Conservation (phyloP, 64 coral and sea anemone genomes). For the Pocillopora damicornis region DNA sequence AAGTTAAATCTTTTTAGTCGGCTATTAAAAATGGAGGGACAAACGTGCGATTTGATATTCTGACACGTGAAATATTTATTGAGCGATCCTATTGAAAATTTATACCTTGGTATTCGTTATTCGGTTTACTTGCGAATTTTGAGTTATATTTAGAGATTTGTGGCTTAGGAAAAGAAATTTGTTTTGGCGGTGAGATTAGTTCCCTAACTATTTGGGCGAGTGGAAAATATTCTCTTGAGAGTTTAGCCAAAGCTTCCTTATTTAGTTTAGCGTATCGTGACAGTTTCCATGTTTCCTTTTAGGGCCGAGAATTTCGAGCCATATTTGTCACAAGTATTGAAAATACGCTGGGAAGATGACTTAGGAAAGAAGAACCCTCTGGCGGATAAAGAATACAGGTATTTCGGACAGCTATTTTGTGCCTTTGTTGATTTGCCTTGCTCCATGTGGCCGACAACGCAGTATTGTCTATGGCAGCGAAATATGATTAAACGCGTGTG, state of each 20-base stretch:
- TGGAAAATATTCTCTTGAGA: conserved; percentile 20
- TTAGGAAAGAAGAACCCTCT: conserved; percentile 83
- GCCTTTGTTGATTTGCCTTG: conserved; percentile 4
- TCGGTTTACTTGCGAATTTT: conserved; percentile 2
- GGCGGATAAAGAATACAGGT: conserved; percentile 78
- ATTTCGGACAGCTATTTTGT: neutral
- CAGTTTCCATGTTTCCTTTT: conserved; percentile 48
- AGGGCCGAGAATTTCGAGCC: conserved; percentile 96
- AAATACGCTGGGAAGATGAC: conserved; percentile 97
- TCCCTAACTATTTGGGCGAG: neutral
- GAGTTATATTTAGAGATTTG: conserved; percentile 21
- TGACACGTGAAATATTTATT: conserved; percentile 45
- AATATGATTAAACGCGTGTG: conserved; percentile 13
- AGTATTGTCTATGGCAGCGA: conserved; percentile 21
- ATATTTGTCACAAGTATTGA: conserved; percentile 92
- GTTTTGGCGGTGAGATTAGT: neutral
- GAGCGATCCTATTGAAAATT: conserved; percentile 9
- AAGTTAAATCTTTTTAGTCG: conserved; percentile 2
- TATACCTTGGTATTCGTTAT: conserved; percentile 7
- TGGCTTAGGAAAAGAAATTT: neutral
- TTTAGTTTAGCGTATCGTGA: conserved; percentile 53
- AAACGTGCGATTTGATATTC: conserved; percentile 25
- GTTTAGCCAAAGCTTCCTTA: neutral
- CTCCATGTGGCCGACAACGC: conserved; percentile 23
- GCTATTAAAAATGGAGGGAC: neutral